Conservation (phyloP, 1,140 invertebrate genomes). For the Cydia amplana region DNA sequence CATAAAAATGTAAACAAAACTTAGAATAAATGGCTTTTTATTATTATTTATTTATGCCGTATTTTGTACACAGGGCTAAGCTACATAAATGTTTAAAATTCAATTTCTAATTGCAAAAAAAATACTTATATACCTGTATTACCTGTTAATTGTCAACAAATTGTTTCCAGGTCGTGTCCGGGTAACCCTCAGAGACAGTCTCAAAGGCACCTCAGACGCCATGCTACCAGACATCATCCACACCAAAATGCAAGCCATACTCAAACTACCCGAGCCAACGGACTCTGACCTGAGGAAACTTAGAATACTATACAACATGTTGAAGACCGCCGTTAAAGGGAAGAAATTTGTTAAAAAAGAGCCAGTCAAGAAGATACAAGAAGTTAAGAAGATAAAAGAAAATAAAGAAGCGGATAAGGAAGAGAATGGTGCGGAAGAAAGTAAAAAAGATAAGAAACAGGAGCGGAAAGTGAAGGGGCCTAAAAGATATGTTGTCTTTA, state of each 20-base stretch:
- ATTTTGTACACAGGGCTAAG: no score
- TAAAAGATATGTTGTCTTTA: conserved; percentile 73
- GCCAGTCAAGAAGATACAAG: conserved; percentile 23
- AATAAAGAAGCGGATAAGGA: conserved; percentile 37
- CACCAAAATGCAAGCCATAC: conserved; percentile 52
- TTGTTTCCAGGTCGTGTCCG: conserved; percentile 58
- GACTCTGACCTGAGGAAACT: conserved; percentile 62
- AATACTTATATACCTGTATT: no score
- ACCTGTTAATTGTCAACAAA: background rate
- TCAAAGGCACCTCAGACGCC: conserved; percentile 52
- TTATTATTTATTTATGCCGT: no score
- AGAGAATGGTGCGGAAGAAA: conserved; percentile 36
- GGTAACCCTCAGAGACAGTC: conserved; percentile 50
- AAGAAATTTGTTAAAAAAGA: conserved; percentile 27
- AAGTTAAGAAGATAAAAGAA: conserved; percentile 39
- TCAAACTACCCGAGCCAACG: conserved; percentile 49
- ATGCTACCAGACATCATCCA: conserved; percentile 62
- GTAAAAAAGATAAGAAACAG: conserved; percentile 37
- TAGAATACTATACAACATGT: conserved; percentile 68
- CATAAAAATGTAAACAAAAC: no score
- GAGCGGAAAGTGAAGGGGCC: conserved; percentile 56
- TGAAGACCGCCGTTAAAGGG: conserved; percentile 50
- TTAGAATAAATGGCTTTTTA: no score
- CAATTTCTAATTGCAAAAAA: no score
- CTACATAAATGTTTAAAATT: no score